Base-by-base conservation (phyloP, 1,140 invertebrate genomes). In the Scylla paramamosain region DNA sequence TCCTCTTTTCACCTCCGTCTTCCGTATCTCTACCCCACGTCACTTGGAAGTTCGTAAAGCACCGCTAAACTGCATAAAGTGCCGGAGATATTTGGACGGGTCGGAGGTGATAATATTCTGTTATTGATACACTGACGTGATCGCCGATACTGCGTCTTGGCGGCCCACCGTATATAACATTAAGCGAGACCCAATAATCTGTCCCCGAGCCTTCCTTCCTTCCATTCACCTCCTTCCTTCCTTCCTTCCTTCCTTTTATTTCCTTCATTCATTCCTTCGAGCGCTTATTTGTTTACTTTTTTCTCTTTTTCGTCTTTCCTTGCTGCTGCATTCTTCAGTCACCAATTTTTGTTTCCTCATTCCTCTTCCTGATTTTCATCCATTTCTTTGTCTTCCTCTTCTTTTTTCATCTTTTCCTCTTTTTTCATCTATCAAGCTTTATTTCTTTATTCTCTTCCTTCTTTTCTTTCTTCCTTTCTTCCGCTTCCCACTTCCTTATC, bases 161-260 rank as follows among this genome's bases (percentile, higher is more conserved):
- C 67, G 67, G 20, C 67, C 67, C 20, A n/a, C n/a, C 67, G 67
- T 77, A 77, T 77, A 77, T 77, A 77, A 77, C n/a, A 77, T 12
- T 77, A 77, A 77, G 67, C n/a, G 67, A 77, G 67, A 77, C 20
- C 25, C 67, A 77, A 77, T 77, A 77, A 77, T 77, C 67, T 77
- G 67, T 20, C 67, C 25, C 25, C 67, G 20, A 6, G 12, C 20
- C 67, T n/a, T 77, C 25, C 67, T 77, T 77, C 67, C n/a, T 77
- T n/a, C 67, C 52, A 59, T 59, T 59, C 52, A 14, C 52, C 10
- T 3, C 52, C 52, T 59, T 59, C 52, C 12, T 20, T 20, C 52
- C 16, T 59, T 59, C 10, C 52, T 59, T 59, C 52, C 46, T 48
- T 48, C 46, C 46, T 48, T 48, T 48, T 48, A 4, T 20, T 59